phyloP scores from a whole-genome alignment of 1,140 invertebrate genomes.

The Panagrolaimus sp. region DNA sequence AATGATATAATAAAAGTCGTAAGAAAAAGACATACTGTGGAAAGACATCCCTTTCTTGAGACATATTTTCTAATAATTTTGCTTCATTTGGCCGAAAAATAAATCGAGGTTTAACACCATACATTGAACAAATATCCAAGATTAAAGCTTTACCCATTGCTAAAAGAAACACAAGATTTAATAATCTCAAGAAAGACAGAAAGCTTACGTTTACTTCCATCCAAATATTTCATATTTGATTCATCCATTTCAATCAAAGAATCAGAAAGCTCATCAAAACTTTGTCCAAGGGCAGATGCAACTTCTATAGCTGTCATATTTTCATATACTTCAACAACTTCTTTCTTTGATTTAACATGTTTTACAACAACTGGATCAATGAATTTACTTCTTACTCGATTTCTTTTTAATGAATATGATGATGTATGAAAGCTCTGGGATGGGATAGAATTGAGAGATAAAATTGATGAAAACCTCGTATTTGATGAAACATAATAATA shows the following conservation, averaged over 20 bases:
- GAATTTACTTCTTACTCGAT: background rate
- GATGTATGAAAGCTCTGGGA: background rate
- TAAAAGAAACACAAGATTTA: constrained; percentile 30
- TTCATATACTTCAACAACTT: constrained; percentile 37
- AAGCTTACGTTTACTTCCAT: constrained; percentile 17
- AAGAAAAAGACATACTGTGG: constrained; percentile 18
- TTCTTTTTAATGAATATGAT: background rate
- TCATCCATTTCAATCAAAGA: constrained; percentile 28
- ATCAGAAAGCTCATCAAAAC: constrained; percentile 36
- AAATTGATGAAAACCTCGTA: too few relatives aligned
- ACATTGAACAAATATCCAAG: constrained; percentile 26
- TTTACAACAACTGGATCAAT: constrained; percentile 10
- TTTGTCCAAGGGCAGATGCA: constrained; percentile 27
- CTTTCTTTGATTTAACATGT: constrained; percentile 36
- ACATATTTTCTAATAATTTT: constrained; percentile 22
- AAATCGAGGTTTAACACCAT: constrained; percentile 35
- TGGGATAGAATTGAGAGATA: too few relatives aligned
- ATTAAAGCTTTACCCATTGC: constrained; percentile 25
- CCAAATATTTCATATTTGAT: constrained; percentile 27
- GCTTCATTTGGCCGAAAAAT: constrained; percentile 29
- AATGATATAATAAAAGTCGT: background rate
- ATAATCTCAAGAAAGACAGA: too few relatives aligned
- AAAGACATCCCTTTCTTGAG: constrained; percentile 31
- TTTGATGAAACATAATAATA: too few relatives aligned
- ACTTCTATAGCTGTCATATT: constrained; percentile 46